Percentiles rank a stretch among this genome's conserved stretches.
These are phyloP conservation scores for Alectura lathami DNA, from an alignment of 2,113 vertebrate species.

Conservation along the genomic window DNA sequence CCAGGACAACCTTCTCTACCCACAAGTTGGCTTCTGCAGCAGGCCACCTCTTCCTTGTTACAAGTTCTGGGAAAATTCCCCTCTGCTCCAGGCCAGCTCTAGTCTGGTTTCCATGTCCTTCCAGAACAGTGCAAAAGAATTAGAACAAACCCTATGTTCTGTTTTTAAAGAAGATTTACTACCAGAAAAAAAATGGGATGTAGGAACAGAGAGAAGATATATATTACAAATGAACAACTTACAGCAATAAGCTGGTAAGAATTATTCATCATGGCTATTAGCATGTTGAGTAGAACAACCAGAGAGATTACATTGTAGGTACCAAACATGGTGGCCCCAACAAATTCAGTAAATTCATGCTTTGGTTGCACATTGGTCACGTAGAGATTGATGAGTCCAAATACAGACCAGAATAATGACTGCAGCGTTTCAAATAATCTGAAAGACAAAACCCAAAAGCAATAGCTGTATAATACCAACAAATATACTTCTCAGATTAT, in stretches of 20 bases:
- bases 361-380: conserved; percentile 90
- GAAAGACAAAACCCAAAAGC: conserved; percentile 43
- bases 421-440: conserved; percentile 96
- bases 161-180: background rate
- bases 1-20: background rate
- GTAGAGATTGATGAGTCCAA: conserved; percentile 93
- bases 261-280: conserved; percentile 99
- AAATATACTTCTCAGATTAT: background rate
- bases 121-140: background rate
- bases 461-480: background rate
- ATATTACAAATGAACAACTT: conserved; percentile 67
- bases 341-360: conserved; percentile 95
- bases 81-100: background rate
- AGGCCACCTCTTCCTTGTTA: background rate
- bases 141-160: background rate
- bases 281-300: conserved; percentile 98
- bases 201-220: background rate
- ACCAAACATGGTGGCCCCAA: conserved; percentile 97
- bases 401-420: conserved; percentile 98
- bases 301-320: conserved; percentile 97
- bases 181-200: background rate
- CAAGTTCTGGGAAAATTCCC: background rate
- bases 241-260: conserved; percentile 98
- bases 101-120: background rate
- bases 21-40: accelerated